phyloP scores from a whole-genome alignment of 2,797 vertebrate genomes.

The Phataginus tetradactyla region DNA sequence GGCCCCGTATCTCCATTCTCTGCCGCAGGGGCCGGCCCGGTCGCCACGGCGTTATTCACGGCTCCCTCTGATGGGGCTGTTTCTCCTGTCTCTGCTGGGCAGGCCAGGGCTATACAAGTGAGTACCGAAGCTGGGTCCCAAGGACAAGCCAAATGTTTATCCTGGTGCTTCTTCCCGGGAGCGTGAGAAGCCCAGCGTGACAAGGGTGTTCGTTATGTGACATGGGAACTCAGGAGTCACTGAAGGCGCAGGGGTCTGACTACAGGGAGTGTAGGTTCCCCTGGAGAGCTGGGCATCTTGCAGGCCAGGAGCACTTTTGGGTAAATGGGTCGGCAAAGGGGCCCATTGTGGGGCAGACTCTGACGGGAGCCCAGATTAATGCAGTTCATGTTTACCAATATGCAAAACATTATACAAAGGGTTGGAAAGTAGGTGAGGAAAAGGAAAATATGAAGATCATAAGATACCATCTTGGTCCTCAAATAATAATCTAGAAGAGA shows the following conservation, averaged over 20 bases:
- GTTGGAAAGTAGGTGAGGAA: not conserved
- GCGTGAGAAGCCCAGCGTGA: not conserved
- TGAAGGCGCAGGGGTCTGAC: not conserved
- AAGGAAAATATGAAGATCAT: not conserved
- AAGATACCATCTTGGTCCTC: not conserved
- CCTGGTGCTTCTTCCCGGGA: not conserved
- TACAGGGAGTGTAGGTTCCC: not conserved
- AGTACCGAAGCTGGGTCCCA: not conserved
- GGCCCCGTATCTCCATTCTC: not conserved
- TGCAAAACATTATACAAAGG: not conserved
- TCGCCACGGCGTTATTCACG: not conserved
- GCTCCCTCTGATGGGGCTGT: not conserved
- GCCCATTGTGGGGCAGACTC: not conserved
- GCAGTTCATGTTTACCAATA: constrained; percentile 26
- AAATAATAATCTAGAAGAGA: not conserved
- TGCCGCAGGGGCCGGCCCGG: rapidly evolving
- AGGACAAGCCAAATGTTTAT: not conserved
- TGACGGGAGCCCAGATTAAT: not conserved
- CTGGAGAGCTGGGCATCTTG: not conserved
- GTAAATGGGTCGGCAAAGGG: not conserved
- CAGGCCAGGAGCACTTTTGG: not conserved
- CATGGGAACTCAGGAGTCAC: not conserved
- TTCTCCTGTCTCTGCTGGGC: not conserved
- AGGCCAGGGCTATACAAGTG: not conserved
- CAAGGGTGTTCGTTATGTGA: not conserved